These are phyloP conservation scores for Pseudococcus jackbeardsleyi DNA, from an alignment of 2,888 invertebrate species.

Conservation along the genomic window DNA sequence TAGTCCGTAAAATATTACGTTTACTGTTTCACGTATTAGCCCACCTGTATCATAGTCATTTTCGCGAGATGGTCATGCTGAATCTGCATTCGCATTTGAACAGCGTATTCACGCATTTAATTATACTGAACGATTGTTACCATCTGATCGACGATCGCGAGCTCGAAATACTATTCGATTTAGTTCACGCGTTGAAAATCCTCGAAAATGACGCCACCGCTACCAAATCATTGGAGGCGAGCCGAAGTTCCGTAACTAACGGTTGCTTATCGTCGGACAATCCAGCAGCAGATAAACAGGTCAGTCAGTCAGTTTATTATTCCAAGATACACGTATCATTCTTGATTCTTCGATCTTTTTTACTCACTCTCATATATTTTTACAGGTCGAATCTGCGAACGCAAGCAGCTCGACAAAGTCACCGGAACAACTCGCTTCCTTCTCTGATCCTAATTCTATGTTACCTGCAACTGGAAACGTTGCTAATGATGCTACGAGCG, in stretches of 20 bases:
- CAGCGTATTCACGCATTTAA: slow-evolving; percentile 96
- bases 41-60: slow-evolving; percentile 98
- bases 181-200: slow-evolving; percentile 82
- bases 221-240: slow-evolving; percentile 14
- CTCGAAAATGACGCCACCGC: slow-evolving; percentile 65
- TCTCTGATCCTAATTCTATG: slow-evolving; percentile 60
- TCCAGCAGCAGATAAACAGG: slow-evolving; percentile 52
- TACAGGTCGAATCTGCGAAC: slow-evolving; percentile 32
- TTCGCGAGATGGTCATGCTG: slow-evolving; percentile 93
- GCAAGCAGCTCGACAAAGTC: slow-evolving; percentile 26
- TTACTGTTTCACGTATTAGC: slow-evolving; percentile 98
- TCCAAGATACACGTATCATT: not conserved
- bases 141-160: slow-evolving; percentile 95
- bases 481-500: slow-evolving; percentile 53
- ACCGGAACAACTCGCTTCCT: slow-evolving; percentile 55
- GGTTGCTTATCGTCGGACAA: slow-evolving; percentile 56
- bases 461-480: slow-evolving; percentile 60
- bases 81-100: slow-evolving; percentile 97
- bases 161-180: slow-evolving; percentile 92
- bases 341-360: not conserved
- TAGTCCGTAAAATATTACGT: slow-evolving; percentile 95
- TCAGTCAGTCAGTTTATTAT: not conserved
- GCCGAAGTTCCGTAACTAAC: slow-evolving; percentile 51
- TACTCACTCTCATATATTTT: not conserved
- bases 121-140: slow-evolving; percentile 86